Conservation (phyloP, 2,113 vertebrate species). For the Dasypus novemcinctus region DNA sequence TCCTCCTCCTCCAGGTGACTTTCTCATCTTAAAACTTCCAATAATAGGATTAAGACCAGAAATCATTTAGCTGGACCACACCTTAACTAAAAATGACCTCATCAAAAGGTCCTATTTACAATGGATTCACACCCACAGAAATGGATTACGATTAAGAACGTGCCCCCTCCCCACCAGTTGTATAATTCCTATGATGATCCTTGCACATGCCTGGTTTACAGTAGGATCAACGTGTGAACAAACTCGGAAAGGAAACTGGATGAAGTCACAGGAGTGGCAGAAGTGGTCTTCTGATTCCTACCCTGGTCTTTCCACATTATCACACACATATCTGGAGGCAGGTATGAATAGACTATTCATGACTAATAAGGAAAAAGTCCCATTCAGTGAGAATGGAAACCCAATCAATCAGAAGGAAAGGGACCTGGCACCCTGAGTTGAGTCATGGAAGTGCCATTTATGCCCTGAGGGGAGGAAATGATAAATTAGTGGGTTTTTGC, state of each 20-base stretch:
- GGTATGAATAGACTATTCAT: not conserved
- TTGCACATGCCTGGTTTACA: not conserved
- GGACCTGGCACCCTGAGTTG: not conserved
- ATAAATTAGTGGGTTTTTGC: not conserved
- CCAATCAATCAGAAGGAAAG: not conserved
- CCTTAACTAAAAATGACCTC: too few species aligned
- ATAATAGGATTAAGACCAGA: too few species aligned
- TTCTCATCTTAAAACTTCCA: too few species aligned
- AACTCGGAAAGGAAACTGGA: not conserved
- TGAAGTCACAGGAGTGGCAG: not conserved
- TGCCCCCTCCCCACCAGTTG: too few species aligned
- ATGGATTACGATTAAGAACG: too few species aligned
- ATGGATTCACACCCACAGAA: too few species aligned
- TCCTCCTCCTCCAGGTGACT: too few species aligned
- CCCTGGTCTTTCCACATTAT: not conserved
- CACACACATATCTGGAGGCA: not conserved
- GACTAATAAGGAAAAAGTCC: not conserved
- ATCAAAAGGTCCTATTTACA: too few species aligned
- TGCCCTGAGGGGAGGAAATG: not conserved
- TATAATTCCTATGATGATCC: not conserved
- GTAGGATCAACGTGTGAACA: not conserved
- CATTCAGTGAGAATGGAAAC: not conserved
- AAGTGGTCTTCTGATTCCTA: not conserved
- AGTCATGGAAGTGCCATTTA: not conserved
- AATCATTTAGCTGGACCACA: too few species aligned